Base-by-base conservation (phyloP, 2,888 invertebrate genomes). In the Hirtodrosophila duncani region DNA sequence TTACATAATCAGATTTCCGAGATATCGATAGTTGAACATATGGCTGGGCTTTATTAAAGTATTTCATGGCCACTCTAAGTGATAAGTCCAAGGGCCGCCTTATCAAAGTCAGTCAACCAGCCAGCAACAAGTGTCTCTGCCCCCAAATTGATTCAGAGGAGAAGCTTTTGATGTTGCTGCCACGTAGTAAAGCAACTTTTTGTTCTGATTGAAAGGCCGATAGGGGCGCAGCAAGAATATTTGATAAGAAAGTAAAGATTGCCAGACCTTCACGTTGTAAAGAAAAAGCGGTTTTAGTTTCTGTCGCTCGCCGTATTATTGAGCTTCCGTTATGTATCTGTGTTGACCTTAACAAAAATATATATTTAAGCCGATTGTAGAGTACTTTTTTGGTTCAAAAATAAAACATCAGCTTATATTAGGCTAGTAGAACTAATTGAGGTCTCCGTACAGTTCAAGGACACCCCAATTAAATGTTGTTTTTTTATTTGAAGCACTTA, bases 341-440 rank as follows among this genome's bases (percentile, higher is more conserved):
- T 9, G 39, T 31, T 31, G 39, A 23, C 39, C 39, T 24, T 24
- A 2, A 31, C 39, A 33, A 48, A 48, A n/a, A n/a, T n/a, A n/a
- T 39, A 39, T 41, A 48, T 48, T 39, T 39, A 39, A 39, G 41
- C 3, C 26, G 21, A 33, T n/a, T n/a, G n/a, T n/a, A n/a, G n/a
- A n/a, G 18, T 16, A 31, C 14, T 21, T 41, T 39, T 16, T 33
- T 29, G 6, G 27, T 39, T 34, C 44, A 41, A 41, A 24, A 44
- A 42, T 17, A 20, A 51, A 30, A 30, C 49, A 55, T 45, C 61
- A 61, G 66, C 61, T 63, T 7, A 6, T 51, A 42, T 46, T 52
- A 23, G 46, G 55, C 48, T 65, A 65, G 38, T 45, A 60, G 65
- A 53, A 60, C 63, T 65, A 63, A 63, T 65, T 42, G 44, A 26